phyloP scores from a whole-genome alignment of 2,797 vertebrate genomes.

The Loris lydekkerianus region DNA sequence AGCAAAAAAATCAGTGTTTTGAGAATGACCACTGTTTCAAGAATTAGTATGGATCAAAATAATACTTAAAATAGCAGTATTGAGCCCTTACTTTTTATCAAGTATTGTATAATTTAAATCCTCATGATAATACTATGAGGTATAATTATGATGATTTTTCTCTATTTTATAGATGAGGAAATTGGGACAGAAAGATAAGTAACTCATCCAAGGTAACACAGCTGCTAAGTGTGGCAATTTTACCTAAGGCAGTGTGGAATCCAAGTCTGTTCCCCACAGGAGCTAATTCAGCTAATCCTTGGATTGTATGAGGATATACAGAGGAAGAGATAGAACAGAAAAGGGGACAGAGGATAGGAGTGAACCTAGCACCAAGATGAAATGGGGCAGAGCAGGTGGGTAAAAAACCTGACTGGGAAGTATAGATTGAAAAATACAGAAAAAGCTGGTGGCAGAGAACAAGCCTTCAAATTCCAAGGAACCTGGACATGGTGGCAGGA shows the following conservation, averaged over 20 bases:
- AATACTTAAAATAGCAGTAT: neutral
- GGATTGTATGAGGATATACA: neutral
- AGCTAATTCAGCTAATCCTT: constrained; percentile 28
- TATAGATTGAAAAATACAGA: neutral
- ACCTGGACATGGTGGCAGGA: neutral
- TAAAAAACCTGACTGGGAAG: neutral
- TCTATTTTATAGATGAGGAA: constrained; percentile 3
- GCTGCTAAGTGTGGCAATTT: neutral
- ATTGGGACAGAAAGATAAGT: neutral
- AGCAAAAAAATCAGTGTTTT: neutral
- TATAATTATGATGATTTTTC: neutral
- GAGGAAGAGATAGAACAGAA: neutral
- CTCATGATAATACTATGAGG: neutral
- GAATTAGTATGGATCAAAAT: constrained; percentile 10
- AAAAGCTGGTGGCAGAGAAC: neutral
- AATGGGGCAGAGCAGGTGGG: neutral
- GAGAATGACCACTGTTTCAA: neutral
- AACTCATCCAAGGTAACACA: neutral
- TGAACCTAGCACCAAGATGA: neutral
- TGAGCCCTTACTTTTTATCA: neutral
- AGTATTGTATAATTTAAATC: constrained; percentile 15
- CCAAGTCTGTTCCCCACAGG: neutral
- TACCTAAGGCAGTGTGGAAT: neutral
- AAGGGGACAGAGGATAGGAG: neutral
- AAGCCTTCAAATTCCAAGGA: neutral